Evolutionary conservation across 2,113 vertebrate genomes (phyloP), one percentile per base, ranked within the genome.

Genomic region (Crotalus helleri): DNA sequence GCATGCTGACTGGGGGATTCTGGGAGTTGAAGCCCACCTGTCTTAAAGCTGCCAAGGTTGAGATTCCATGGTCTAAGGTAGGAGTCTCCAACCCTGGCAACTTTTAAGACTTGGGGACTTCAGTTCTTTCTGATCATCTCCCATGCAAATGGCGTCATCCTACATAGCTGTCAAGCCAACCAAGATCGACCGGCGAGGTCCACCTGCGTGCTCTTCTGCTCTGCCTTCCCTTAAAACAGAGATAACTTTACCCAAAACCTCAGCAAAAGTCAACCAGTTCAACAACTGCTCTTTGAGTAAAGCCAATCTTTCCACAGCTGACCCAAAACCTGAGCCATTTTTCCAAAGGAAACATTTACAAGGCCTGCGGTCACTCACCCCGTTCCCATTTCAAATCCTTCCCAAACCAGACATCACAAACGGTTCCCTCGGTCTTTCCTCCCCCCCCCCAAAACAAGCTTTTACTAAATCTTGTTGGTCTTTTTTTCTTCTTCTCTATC

Each of bases 381-480:
- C 13, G 4, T 11, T 69, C 69, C 69, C 2, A 8, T 19, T 33
- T 74, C 26, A 64, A 64, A 29, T 3, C 61, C 26, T 74, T n/a
- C n/a, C 33, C 51, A 55, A n/a, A 39, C 86, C 15, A n/a, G n/a
- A 49, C 7, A 19, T 29, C 15, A 58, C n/a, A 69, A 64, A 88
- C 17, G 1, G 21, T 5, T 24, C 29, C 19, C 15, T 33, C 11
- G 9, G 3, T 9, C 10, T 6, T 59, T 92, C 29, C 39, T 44
- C 1, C 49, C 7, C 39, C 7, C 49, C 49, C 49, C 49, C 46
- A 51, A n/a, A 53, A 33, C 15, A 89, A 13, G 19, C 9, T 88
- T 92, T 92, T 92, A 92, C 92, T 90, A 59, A 58, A n/a, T 89
- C 51, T 59, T 33, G 10, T 85, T 7, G 0, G 59, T 74, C 61